Evolutionary conservation across 2,113 vertebrate genomes (phyloP).

Genomic region (Muntiacus muntjak): DNA sequence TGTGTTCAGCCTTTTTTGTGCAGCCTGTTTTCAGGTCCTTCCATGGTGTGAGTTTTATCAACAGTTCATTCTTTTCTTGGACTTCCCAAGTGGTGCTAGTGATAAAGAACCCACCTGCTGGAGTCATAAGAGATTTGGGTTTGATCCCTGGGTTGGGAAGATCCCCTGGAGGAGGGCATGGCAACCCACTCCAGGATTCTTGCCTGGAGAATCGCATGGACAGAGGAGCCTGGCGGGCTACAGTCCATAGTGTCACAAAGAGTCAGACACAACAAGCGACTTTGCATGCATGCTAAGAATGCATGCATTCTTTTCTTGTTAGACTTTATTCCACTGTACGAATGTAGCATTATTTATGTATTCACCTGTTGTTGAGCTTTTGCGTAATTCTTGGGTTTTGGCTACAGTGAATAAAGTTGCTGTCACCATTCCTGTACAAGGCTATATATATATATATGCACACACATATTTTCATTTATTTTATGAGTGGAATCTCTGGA

Average conservation of each 20-base stretch:
- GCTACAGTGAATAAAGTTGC: neutral
- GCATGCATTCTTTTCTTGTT: neutral
- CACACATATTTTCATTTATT: neutral
- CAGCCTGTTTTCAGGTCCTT: neutral
- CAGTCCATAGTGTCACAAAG: neutral
- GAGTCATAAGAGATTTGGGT: neutral
- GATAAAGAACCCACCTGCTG: neutral
- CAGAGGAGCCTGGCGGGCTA: neutral
- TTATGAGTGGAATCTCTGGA: neutral
- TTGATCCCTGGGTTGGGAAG: neutral
- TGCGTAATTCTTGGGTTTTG: neutral
- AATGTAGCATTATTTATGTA: fast-evolving
- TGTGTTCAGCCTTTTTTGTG: fast-evolving
- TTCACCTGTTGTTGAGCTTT: neutral
- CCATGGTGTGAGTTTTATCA: neutral
- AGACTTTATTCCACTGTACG: neutral
- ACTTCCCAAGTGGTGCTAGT: neutral
- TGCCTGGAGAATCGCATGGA: neutral
- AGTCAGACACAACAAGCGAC: neutral
- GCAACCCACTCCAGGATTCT: neutral
- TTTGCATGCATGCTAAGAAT: neutral
- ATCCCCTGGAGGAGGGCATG: neutral
- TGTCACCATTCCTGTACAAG: neutral
- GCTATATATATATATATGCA: neutral
- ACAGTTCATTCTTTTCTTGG: neutral